A percentile compares a stretch with the other conserved stretches of the same genome.
Conservation (phyloP, 2,113 vertebrate genomes). For the Pterophyllum scalare region DNA sequence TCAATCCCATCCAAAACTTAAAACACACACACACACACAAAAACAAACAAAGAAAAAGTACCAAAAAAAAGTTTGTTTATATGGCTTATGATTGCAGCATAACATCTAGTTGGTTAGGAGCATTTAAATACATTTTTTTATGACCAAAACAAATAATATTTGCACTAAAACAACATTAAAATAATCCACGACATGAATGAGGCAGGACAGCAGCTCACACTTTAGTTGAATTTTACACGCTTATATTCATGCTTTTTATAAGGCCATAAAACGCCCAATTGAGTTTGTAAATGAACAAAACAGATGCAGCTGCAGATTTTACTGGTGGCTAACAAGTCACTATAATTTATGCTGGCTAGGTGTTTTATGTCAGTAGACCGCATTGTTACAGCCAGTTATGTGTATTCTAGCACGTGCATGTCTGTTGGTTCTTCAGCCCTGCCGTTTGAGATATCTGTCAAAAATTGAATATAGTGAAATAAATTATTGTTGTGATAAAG, state of each 20-base stretch:
- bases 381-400: background rate
- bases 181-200: background rate
- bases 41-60: no score
- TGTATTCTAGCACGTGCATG: no score
- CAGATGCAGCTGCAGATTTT: background rate
- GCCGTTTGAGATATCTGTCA: background rate
- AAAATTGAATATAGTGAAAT: background rate
- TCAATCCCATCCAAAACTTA: background rate
- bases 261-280: background rate
- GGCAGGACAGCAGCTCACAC: background rate
- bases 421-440: background rate
- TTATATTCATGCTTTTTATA: background rate
- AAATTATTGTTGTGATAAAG: background rate
- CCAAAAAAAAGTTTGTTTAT: background rate
- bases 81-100: background rate
- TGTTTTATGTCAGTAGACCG: background rate
- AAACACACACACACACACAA: background rate
- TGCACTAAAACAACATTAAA: background rate
- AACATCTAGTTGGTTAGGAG: background rate
- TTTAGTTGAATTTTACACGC: background rate
- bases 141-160: background rate
- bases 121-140: background rate
- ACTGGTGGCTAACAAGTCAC: background rate
- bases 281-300: slow-evolving; percentile 1
- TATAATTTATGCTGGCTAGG: background rate